Evolutionary conservation across 2,888 invertebrate genomes (phyloP), one percentile per base, ranked within the genome.

Genomic region (Cheilosia vernalis): DNA sequence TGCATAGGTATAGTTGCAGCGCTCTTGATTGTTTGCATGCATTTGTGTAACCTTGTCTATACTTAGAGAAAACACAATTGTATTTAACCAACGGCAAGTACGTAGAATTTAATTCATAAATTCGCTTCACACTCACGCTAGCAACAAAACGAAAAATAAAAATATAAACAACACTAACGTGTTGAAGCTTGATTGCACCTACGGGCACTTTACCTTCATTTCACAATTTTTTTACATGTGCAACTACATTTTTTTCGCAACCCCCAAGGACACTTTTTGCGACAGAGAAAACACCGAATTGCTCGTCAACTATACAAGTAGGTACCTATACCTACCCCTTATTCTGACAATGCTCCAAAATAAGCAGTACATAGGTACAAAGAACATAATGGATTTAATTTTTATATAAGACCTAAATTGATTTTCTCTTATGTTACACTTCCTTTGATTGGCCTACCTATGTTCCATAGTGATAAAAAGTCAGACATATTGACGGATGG

Each of bases 181-280:
- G 66, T 72, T 72, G 66, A 70, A 58, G 60, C 42, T 66, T 79
- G 72, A 79, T 79, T 79, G 79, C 72, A 79, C 79, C 79, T 79
- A 64, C 66, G 72, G 79, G 79, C 72, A 72, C 79, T 72, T 79
- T 79, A 72, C 79, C 79, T 79, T 79, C 79, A 66, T 79, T 72
- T 60, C 66, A 72, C 37, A 37, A 72, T 60, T 79, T 66, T 70
- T 53, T 27, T 21, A 66, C 44, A 72, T 51, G 72, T 33, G 60
- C 60, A 42, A 66, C 72, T 37, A 66, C 66, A 72, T 66, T 79
- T 33, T 64, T 64, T 72, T 37, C 44, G 72, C 64, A 72, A 64
- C 66, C 72, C 78, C 69, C 72, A 79, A 79, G 79, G 79, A 79
- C 72, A 72, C 51, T 51, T 40, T 70, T 70, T 72, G 64, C 58